Evolutionary conservation across 1,140 invertebrate species (phyloP), one percentile per base, ranked within the genome.

Genomic region (Agrilus planipennis): DNA sequence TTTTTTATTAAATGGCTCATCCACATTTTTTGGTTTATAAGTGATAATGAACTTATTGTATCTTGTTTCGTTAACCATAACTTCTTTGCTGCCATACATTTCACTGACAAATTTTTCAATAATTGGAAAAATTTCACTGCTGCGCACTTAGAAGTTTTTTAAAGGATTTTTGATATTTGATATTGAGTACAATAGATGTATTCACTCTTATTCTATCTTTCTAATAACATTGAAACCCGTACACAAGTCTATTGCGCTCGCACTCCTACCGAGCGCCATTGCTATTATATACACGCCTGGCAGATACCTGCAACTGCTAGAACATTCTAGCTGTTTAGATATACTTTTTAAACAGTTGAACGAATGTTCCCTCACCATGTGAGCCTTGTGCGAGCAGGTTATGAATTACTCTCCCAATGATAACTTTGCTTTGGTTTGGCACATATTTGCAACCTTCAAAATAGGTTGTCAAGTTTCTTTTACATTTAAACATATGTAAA

Each of bases 401-500:
- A 27, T 27, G 23, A 27, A 9, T 27, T 27, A 27, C 23, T 27
- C 7, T 27, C 23, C 23, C 23, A 12, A 27, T 12, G 23, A 27
- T 12, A 27, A 27, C 23, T 27, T 27, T 27, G 23, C 23, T 27
- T 9, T 27, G 7, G 23, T 27, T 12, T 27, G 23, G 23, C 7
- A 27, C 23, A 27, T 27, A 27, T 12, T 27, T 27, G 23, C 23
- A 27, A 27, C 23, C 23, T 12, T 27, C 23, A 27, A 27, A 27
- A 27, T 27, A 27, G 7, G 23, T 27, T 27, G 23, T 27, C 23
- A 27, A 27, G n/a, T 27, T 27, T 27, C 12, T 7, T 27, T 27
- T 27, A 27, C 23, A 27, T 12, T 27, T 9, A 27, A 27, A 27
- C 23, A 27, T 27, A n/a, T n/a, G 23, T 27, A 27, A 27, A 27